These are phyloP conservation scores for Albula goreensis DNA, from an alignment of 2,113 vertebrate genomes.

Conservation along the genomic window DNA sequence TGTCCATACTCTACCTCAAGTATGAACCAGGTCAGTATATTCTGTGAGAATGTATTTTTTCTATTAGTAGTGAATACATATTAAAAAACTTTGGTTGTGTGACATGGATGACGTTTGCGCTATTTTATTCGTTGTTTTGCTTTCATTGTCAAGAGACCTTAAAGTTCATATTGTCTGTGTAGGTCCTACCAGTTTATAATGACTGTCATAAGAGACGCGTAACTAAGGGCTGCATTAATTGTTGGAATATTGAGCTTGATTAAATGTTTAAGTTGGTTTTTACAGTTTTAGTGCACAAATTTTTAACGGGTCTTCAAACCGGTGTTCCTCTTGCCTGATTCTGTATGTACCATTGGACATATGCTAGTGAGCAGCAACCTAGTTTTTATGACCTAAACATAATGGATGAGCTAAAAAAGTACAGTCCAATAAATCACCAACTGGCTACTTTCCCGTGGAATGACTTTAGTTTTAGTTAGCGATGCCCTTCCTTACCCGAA, in stretches of 20 bases:
- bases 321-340: neutral
- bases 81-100: neutral
- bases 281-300: neutral
- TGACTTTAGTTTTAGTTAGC: neutral
- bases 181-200: neutral
- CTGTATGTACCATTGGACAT: neutral
- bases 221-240: no score
- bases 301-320: neutral
- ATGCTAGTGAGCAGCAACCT: neutral
- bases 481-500: neutral
- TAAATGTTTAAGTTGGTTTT: no score
- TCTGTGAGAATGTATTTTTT: constrained; percentile 8
- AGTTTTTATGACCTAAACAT: neutral
- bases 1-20: constrained; percentile 96
- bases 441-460: neutral
- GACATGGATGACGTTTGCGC: neutral
- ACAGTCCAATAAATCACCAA: neutral
- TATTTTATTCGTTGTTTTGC: neutral
- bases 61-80: neutral
- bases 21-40: constrained; percentile 88
- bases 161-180: neutral
- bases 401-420: neutral
- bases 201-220: neutral
- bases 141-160: neutral
- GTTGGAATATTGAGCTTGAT: no score